Conservation (phyloP, 2,113 vertebrate genomes). For the Semicossyphus pulcher region DNA sequence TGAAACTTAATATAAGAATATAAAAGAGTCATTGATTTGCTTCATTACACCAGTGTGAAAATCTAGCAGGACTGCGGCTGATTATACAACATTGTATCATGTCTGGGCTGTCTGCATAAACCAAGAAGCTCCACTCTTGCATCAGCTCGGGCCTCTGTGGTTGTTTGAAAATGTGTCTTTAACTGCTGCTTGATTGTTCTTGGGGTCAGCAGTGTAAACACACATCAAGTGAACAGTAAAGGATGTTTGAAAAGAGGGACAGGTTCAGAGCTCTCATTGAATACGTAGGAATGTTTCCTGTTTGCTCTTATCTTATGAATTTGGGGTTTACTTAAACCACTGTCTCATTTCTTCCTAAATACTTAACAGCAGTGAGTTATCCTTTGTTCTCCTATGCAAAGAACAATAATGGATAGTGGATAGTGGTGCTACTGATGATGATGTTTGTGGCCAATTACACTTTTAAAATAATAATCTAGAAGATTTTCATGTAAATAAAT, state of each 20-base stretch:
- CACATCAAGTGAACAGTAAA: not conserved
- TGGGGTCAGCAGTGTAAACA: not conserved
- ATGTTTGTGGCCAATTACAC: too few species aligned
- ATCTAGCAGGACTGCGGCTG: not conserved
- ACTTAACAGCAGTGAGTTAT: not conserved
- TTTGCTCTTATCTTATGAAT: slow-evolving; percentile 38
- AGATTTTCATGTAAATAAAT: too few species aligned
- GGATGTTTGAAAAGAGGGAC: not conserved
- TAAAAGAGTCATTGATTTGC: not conserved
- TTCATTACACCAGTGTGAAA: not conserved
- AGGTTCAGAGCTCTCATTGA: not conserved
- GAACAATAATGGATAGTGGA: not conserved
- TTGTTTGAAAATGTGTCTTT: slow-evolving; percentile 6
- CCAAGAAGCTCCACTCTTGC: slow-evolving; percentile 23
- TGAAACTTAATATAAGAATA: not conserved
- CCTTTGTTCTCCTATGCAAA: not conserved
- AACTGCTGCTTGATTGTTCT: not conserved
- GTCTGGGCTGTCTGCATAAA: slow-evolving; percentile 7
- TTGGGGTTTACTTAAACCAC: slow-evolving; percentile 2
- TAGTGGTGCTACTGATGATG: too few species aligned
- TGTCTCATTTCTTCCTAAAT: not conserved
- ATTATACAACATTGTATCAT: slow-evolving; percentile 11
- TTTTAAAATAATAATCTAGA: too few species aligned
- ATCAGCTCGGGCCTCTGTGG: slow-evolving; percentile 22
- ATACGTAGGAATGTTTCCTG: slow-evolving; percentile 15